These are phyloP conservation scores for Charaxes varanes DNA, from an alignment of 1,140 invertebrate species.

Conservation along the genomic window DNA sequence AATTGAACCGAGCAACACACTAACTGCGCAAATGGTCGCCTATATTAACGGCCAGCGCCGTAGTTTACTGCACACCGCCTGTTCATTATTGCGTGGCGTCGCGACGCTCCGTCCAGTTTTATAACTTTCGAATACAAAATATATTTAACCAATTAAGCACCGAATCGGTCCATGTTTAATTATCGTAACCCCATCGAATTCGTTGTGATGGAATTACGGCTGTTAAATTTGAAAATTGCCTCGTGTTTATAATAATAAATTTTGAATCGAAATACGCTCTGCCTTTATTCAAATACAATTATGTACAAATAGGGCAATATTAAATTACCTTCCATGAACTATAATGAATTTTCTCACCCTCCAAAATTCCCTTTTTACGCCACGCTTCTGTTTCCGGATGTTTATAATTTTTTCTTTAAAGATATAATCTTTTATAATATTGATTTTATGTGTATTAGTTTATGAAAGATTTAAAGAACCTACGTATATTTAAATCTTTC, in stretches of 20 bases:
- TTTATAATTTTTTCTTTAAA: too few relatives aligned
- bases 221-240: constrained; percentile 8
- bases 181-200: constrained; percentile 31
- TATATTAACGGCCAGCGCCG: constrained; percentile 54
- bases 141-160: constrained; percentile 50
- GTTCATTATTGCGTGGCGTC: constrained; percentile 46
- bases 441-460: too few relatives aligned
- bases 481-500: background rate
- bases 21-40: constrained; percentile 47
- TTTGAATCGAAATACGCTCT: background rate
- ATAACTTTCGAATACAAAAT: constrained; percentile 47
- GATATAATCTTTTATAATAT: too few relatives aligned
- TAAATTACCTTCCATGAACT: too few relatives aligned
- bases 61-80: constrained; percentile 51
- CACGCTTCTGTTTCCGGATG: too few relatives aligned
- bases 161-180: constrained; percentile 34
- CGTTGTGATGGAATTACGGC: constrained; percentile 11
- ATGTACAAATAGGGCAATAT: too few relatives aligned
- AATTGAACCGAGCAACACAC: too few relatives aligned
- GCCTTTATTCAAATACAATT: too few relatives aligned
- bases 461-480: too few relatives aligned
- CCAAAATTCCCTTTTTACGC: too few relatives aligned
- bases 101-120: constrained; percentile 33
- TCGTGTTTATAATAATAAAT: constrained; percentile 1
- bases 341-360: too few relatives aligned